Percentiles rank a stretch among this genome's conserved stretches.
phyloP scores from a whole-genome alignment of 2,797 vertebrate genomes.

The Dermochelys coriacea region DNA sequence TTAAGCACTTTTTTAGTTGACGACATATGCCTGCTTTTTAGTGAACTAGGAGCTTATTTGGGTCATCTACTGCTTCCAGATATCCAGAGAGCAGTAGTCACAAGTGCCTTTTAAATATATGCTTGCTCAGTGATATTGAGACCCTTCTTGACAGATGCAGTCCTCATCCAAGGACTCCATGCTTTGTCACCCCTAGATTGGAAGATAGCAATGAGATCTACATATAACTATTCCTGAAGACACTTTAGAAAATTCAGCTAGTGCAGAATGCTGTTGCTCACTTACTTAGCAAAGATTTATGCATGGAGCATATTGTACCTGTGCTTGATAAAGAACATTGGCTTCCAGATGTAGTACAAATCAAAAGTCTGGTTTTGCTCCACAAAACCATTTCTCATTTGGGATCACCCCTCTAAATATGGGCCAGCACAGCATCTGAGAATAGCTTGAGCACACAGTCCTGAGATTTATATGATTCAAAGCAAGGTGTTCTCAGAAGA shows the following conservation, averaged over 20 bases:
- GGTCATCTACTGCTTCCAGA: neutral
- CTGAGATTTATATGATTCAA: neutral
- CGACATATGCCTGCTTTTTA: neutral
- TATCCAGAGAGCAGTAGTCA: neutral
- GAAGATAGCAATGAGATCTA: neutral
- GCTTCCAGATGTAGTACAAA: neutral
- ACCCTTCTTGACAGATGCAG: conserved; percentile 3
- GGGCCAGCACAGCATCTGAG: neutral
- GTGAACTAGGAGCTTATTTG: neutral
- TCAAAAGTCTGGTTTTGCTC: neutral
- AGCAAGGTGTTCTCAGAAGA: neutral
- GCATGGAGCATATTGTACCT: neutral
- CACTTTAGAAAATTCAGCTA: neutral
- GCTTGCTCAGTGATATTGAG: neutral
- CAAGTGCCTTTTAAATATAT: neutral
- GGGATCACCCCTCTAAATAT: neutral
- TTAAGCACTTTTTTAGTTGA: neutral
- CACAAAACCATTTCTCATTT: neutral
- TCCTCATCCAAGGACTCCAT: neutral
- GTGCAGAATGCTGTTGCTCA: neutral
- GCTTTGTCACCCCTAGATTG: neutral
- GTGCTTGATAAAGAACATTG: neutral
- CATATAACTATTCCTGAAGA: neutral
- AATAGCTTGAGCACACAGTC: neutral
- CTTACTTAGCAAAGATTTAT: neutral